A percentile compares a stretch with the other conserved stretches of the same genome.
Evolutionary conservation across 2,888 invertebrate genomes (phyloP).

Genomic region (Galerucella nymphaeae): DNA sequence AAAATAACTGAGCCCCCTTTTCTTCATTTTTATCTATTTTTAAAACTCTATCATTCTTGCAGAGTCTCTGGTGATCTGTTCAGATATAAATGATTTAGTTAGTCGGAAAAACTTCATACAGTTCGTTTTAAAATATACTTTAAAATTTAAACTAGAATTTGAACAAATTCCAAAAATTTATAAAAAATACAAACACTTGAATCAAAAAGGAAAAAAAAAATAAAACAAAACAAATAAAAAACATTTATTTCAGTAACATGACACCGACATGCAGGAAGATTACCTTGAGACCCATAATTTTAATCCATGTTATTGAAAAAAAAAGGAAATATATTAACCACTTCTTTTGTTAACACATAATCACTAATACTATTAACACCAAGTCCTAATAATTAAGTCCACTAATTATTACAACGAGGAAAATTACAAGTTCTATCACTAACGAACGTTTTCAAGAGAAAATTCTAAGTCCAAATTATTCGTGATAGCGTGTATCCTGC

Average conservation of each 20-base stretch:
- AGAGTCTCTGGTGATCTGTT: too few species aligned
- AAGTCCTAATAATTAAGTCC: constrained; percentile 9
- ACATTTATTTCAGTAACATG: constrained; percentile 28
- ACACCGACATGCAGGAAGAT: constrained; percentile 37
- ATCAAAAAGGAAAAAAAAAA: constrained; percentile 20
- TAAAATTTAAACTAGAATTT: too few species aligned
- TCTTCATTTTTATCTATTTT: too few species aligned
- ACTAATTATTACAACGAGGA: constrained; percentile 1
- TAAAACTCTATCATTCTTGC: too few species aligned
- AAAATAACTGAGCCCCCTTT: too few species aligned
- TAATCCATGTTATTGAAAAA: constrained; percentile 35
- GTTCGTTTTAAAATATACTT: too few species aligned
- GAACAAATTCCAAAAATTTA: too few species aligned
- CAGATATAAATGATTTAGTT: too few species aligned
- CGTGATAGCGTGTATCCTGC: constrained; percentile 43
- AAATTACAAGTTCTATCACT: neutral
- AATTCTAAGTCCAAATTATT: constrained; percentile 50
- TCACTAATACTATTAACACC: constrained; percentile 31
- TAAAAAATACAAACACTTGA: neutral
- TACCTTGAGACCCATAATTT: constrained; percentile 30
- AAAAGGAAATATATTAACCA: constrained; percentile 9
- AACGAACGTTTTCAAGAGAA: constrained; percentile 6
- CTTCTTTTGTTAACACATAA: constrained; percentile 25
- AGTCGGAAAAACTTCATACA: too few species aligned
- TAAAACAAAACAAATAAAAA: constrained; percentile 28